A percentile compares a stretch with the other conserved stretches of the same genome.
Conservation (phyloP, 2,888 invertebrate species). For the Malthinus seriepunctatus region DNA sequence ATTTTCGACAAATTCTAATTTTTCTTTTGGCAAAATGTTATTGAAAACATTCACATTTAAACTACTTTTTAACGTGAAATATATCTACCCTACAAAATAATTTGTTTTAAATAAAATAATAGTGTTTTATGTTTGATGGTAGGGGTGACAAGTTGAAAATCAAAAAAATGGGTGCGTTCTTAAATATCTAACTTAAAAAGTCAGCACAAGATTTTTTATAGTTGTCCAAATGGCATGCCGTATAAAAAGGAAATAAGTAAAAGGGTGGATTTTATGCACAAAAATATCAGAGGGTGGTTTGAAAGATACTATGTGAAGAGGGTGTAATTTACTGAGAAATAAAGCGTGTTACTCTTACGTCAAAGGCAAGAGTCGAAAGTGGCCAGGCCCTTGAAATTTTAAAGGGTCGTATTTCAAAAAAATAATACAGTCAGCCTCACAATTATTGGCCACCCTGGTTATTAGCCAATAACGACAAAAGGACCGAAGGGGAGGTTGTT, state of each 20-base stretch:
- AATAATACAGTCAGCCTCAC: too few species aligned
- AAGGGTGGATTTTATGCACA: background rate
- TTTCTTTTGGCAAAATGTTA: background rate
- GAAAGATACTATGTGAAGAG: too few species aligned
- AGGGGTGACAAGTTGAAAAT: slow-evolving; percentile 51
- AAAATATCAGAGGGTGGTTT: background rate
- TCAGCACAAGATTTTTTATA: background rate
- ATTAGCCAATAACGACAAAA: too few species aligned
- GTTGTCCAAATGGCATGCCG: background rate
- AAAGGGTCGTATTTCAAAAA: too few species aligned
- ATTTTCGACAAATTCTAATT: too few species aligned
- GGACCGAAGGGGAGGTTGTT: too few species aligned
- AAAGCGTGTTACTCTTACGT: too few species aligned
- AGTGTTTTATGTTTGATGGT: slow-evolving; percentile 35
- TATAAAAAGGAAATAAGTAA: background rate
- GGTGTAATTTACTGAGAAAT: too few species aligned
- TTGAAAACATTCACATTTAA: background rate
- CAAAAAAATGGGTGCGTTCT: slow-evolving; percentile 29
- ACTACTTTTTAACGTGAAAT: background rate
- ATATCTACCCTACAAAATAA: slow-evolving; percentile 12
- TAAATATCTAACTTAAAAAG: background rate
- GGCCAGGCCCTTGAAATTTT: too few species aligned
- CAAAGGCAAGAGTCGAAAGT: too few species aligned
- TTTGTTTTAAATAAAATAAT: slow-evolving; percentile 10
- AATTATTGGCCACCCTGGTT: too few species aligned